Conservation (phyloP, 2,113 vertebrate species). For the Sciurus niger region DNA sequence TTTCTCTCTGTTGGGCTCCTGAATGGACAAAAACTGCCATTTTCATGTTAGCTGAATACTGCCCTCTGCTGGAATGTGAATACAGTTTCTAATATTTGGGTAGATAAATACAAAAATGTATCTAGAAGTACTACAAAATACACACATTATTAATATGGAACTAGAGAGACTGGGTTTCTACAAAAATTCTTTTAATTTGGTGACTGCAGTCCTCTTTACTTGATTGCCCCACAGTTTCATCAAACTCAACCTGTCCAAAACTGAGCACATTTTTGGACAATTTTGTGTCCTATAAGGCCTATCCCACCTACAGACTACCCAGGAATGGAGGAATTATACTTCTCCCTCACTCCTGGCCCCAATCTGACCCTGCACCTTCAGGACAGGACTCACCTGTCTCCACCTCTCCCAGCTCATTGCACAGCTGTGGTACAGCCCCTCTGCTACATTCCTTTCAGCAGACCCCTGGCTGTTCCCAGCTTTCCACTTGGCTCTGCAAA, state of each 20-base stretch:
- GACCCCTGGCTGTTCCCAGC: background rate
- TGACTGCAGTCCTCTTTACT: background rate
- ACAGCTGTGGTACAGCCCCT: background rate
- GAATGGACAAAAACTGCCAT: background rate
- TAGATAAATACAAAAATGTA: background rate
- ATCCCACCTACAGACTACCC: background rate
- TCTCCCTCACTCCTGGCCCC: background rate
- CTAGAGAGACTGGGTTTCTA: background rate
- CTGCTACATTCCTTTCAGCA: background rate
- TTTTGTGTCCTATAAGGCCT: background rate
- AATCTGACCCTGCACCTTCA: background rate
- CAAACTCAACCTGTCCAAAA: background rate
- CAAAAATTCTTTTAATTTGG: background rate
- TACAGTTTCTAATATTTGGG: background rate
- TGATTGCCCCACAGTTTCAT: background rate
- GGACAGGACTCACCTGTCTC: background rate
- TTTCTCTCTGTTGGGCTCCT: background rate
- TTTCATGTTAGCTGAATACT: slow-evolving; percentile 73
- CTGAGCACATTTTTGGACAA: background rate
- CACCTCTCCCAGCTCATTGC: background rate
- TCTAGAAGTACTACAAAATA: background rate
- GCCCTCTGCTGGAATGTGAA: slow-evolving; percentile 83
- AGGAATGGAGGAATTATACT: background rate
- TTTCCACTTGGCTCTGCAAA: background rate
- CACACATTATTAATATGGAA: background rate